Evolutionary conservation across 2,797 vertebrate genomes (phyloP).

Genomic region (Periparus ater): DNA sequence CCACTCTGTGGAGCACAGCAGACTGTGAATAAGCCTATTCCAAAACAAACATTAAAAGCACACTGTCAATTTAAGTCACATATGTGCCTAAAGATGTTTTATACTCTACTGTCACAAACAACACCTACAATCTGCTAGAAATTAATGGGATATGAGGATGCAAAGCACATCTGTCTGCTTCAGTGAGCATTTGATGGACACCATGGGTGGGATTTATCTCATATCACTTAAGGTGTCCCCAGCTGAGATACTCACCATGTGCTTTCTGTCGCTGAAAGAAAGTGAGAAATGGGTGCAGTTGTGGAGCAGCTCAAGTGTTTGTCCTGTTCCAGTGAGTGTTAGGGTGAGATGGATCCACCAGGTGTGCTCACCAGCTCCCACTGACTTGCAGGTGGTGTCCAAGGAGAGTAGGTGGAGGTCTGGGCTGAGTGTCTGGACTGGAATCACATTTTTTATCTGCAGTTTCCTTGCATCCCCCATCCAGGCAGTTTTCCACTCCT

Average conservation of each 20-base stretch:
- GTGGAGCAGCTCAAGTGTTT: neutral
- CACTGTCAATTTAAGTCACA: neutral
- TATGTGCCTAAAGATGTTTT: neutral
- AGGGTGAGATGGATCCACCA: neutral
- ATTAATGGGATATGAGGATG: neutral
- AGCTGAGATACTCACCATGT: neutral
- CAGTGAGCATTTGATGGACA: neutral
- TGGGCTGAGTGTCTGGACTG: neutral
- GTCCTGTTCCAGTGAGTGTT: neutral
- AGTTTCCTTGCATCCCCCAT: neutral
- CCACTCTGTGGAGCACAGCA: neutral
- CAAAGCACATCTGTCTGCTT: neutral
- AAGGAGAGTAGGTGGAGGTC: neutral
- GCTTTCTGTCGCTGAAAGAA: neutral
- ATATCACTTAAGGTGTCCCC: neutral
- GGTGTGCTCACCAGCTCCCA: neutral
- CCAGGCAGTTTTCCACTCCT: neutral
- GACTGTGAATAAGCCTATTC: neutral
- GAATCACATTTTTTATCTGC: neutral
- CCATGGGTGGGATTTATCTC: neutral
- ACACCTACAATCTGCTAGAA: constrained; percentile 1
- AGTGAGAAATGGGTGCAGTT: neutral
- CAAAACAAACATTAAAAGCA: constrained; percentile 1
- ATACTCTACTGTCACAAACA: neutral
- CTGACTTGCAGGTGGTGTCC: neutral